Evolutionary conservation across 2,888 invertebrate species (phyloP).

Genomic region (Napeogenes sylphis): DNA sequence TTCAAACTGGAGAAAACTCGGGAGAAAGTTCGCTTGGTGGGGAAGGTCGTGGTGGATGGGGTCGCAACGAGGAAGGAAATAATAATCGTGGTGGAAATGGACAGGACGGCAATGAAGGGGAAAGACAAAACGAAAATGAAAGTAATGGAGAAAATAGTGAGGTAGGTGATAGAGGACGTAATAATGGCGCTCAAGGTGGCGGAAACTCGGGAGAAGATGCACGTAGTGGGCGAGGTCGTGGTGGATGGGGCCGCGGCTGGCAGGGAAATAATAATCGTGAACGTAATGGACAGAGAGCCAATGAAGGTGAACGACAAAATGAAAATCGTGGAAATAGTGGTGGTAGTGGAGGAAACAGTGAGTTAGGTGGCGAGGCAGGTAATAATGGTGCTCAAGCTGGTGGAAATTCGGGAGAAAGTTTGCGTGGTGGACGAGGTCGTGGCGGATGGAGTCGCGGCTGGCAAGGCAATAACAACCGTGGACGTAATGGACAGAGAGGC

Average conservation of each 20-base stretch:
- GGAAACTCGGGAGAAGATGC: background rate
- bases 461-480: constrained; percentile 8
- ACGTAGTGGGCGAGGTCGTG: constrained; percentile 3
- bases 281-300: constrained; percentile 3
- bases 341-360: background rate
- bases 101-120: constrained; percentile 5
- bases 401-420: constrained; percentile 5
- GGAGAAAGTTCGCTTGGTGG: constrained; percentile 4
- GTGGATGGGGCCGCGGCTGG: background rate
- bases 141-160: constrained; percentile 10
- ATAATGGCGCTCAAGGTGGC: constrained; percentile 6
- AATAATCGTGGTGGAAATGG: constrained; percentile 7
- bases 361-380: background rate
- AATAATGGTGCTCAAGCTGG: constrained; percentile 5
- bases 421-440: constrained; percentile 8
- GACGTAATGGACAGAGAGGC: background rate
- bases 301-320: constrained; percentile 3
- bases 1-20: constrained; percentile 1
- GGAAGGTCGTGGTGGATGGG: constrained; percentile 6
- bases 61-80: constrained; percentile 3
- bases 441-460: constrained; percentile 1
- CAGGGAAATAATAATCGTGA: constrained; percentile 10
- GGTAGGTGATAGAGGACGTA: constrained; percentile 6
- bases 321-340: background rate
- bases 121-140: constrained; percentile 10